Evolutionary conservation across 2,888 invertebrate genomes (phyloP), one percentile per base, ranked within the genome.

Genomic region (Neoascia interrupta): DNA sequence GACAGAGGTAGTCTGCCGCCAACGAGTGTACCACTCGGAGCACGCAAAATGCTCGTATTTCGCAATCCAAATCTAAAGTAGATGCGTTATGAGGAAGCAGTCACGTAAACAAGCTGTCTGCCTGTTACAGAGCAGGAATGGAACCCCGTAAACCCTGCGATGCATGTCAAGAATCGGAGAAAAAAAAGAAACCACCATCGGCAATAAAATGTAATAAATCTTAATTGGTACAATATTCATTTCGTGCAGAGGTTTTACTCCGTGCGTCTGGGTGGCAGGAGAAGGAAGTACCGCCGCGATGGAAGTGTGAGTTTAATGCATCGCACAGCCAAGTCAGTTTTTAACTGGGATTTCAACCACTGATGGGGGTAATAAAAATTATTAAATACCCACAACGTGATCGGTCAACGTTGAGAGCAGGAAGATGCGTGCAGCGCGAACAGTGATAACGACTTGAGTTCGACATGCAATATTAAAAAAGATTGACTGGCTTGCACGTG

Each of bases 191-290:
- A 36, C 26, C 16, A 60, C 51, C 19, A 26, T 36, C 11, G 36
- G 28, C 39, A 61, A 68, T 68, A 56, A 73, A 51, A 31, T 31
- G 73, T 15, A 47, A 68, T 73, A 79, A 79, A 79, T 73, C 61
- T 73, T 73, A 73, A 79, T 79, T 68, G 73, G 31, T 56, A 51
- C 68, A 61, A 73, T 56, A 70, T 41, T 60, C 60, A 34, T 49
- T 23, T 45, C 43, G 21, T 47, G 21, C 13, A 26, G n/a, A n/a
- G n/a, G n/a, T n/a, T n/a, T n/a, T n/a, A n/a, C n/a, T n/a, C n/a
- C 39, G 43, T 23, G 5, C 18, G 18, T 26, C 43, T 37, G 5
- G 13, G 15, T 3, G 6, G n/a, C n/a, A n/a, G n/a, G n/a, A n/a
- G n/a, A n/a, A 37, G 16, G 41, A 28, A 28, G 36, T 47, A 41